These are phyloP conservation scores for Melikaiella ostensackeni DNA, from an alignment of 2,888 invertebrate genomes.

Conservation along the genomic window DNA sequence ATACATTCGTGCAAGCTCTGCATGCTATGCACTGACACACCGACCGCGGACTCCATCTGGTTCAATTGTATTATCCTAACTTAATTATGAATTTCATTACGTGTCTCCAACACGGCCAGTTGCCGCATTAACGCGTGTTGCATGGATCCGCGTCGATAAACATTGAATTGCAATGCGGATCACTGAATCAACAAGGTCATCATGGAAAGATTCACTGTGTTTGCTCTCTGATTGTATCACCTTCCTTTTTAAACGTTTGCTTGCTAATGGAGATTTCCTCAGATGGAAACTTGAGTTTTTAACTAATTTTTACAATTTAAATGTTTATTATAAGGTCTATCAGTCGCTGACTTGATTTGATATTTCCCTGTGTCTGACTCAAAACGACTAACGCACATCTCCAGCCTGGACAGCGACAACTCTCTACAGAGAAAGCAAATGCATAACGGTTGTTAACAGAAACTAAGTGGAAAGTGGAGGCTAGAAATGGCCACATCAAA, in stretches of 20 bases:
- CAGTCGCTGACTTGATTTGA: too few species aligned
- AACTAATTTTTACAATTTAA: too few species aligned
- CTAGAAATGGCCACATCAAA: too few species aligned
- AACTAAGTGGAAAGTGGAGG: too few species aligned
- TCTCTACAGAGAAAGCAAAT: too few species aligned
- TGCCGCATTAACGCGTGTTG: slow-evolving; percentile 54
- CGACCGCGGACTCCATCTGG: slow-evolving; percentile 51
- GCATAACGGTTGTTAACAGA: too few species aligned
- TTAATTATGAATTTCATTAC: slow-evolving; percentile 58
- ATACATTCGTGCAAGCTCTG: slow-evolving; percentile 43
- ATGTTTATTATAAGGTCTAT: too few species aligned
- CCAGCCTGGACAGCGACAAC: too few species aligned
- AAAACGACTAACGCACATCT: too few species aligned
- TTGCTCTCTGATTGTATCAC: neutral
- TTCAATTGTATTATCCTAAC: slow-evolving; percentile 57
- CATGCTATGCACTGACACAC: slow-evolving; percentile 44
- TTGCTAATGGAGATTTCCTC: too few species aligned
- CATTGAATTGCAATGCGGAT: slow-evolving; percentile 54
- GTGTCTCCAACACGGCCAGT: slow-evolving; percentile 52
- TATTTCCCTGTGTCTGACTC: too few species aligned
- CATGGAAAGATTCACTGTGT: neutral
- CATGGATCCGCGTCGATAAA: slow-evolving; percentile 52
- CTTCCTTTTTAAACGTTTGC: neutral
- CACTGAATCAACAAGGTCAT: neutral
- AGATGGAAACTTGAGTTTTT: too few species aligned